Conservation (phyloP, 2,888 invertebrate genomes). For the Diogma glabrata region DNA sequence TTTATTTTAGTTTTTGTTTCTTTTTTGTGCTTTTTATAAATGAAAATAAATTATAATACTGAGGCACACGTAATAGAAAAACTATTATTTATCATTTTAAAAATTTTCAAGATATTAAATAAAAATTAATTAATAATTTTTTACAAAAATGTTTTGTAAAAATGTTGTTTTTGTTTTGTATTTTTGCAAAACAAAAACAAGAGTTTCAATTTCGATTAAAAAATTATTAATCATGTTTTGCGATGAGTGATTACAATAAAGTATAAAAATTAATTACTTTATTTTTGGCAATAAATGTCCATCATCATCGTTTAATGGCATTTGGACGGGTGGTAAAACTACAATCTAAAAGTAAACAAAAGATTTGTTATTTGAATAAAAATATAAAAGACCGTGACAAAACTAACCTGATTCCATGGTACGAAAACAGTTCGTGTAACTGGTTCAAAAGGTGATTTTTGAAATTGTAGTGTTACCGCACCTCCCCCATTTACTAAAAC, state of each 20-base stretch:
- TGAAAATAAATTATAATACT: no score
- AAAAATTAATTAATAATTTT: no score
- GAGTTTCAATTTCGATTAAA: no score
- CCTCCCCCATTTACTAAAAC: constrained; percentile 97
- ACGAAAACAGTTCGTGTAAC: constrained; percentile 83
- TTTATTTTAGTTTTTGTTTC: not conserved
- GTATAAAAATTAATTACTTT: constrained; percentile 26
- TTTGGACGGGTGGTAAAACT: constrained; percentile 76
- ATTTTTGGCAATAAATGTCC: constrained; percentile 36
- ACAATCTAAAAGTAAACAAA: constrained; percentile 48
- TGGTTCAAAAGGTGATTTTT: constrained; percentile 86
- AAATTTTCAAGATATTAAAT: no score
- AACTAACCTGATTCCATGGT: constrained; percentile 75
- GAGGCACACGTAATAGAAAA: no score
- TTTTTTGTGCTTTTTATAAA: not conserved
- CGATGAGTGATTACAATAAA: no score
- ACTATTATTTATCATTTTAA: no score
- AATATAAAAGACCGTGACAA: constrained; percentile 13
- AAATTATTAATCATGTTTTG: no score
- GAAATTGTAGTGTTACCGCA: constrained; percentile 92
- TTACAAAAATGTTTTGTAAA: no score
- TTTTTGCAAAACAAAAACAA: no score
- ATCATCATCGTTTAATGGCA: constrained; percentile 69
- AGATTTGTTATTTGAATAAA: no score
- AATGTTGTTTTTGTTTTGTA: no score